Evolutionary conservation across 1,140 invertebrate species (phyloP).

Genomic region (Aphaenogaster rudis): DNA sequence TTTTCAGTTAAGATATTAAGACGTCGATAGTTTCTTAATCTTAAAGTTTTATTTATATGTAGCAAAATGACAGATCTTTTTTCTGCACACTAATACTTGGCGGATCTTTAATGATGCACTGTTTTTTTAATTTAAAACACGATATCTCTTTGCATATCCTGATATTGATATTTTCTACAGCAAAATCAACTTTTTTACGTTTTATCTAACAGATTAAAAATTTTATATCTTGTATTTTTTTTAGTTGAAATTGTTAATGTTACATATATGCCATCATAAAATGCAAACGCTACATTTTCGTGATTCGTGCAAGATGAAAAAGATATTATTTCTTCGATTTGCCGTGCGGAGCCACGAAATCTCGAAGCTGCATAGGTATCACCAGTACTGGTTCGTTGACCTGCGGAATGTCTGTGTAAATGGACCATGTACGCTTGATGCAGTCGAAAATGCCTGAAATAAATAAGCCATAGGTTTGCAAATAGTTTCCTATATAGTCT

Average conservation of each 20-base stretch:
- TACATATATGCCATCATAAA: neutral
- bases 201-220: neutral
- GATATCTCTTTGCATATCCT: neutral
- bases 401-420: slow-evolving; percentile 91
- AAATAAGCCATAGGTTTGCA: slow-evolving; percentile 59
- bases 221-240: neutral
- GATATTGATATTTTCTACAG: neutral
- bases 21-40: neutral
- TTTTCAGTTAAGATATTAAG: neutral
- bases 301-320: neutral
- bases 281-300: neutral
- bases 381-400: slow-evolving; percentile 89
- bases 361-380: slow-evolving; percentile 88
- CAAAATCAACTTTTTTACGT: neutral
- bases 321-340: slow-evolving; percentile 9
- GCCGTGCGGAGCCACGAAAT: slow-evolving; percentile 7
- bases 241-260: neutral
- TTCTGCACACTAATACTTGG: neutral
- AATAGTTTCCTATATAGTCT: neutral
- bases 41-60: neutral
- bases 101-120: neutral
- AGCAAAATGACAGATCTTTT: neutral
- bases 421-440: slow-evolving; percentile 89
- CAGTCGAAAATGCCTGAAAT: slow-evolving; percentile 91
- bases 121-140: neutral